Conservation (phyloP, 2,797 vertebrate species). For the Clarias fuscus region DNA sequence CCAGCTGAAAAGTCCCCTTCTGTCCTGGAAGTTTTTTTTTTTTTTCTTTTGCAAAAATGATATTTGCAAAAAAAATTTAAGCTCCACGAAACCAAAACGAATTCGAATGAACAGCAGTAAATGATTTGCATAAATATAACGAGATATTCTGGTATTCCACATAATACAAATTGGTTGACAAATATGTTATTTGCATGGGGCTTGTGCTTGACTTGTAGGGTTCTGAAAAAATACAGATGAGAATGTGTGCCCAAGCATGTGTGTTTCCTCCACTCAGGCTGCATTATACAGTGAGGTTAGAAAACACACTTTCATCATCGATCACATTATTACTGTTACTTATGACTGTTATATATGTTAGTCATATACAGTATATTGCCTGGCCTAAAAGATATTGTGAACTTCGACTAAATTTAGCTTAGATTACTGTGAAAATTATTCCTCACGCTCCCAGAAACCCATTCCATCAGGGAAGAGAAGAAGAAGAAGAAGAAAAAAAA, state of each 20-base stretch:
- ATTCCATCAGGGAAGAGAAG: too few species aligned
- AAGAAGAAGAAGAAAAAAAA: too few species aligned
- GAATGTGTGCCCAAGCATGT: background rate
- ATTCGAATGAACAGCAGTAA: background rate
- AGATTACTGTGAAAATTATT: too few species aligned
- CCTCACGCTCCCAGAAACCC: too few species aligned
- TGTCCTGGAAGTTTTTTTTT: background rate
- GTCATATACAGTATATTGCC: too few species aligned
- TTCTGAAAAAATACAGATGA: background rate
- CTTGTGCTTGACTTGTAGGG: background rate
- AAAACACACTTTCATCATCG: background rate
- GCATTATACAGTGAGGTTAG: background rate
- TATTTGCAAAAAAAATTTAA: background rate
- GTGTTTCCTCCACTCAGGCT: background rate
- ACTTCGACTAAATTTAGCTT: too few species aligned
- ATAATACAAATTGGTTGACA: background rate
- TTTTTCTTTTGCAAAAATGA: background rate
- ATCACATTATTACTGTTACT: background rate
- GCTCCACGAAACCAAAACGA: background rate
- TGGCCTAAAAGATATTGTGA: too few species aligned
- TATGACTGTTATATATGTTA: too few species aligned
- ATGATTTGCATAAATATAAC: conserved; percentile 9
- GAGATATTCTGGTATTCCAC: background rate
- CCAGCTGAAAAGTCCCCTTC: background rate
- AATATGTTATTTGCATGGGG: background rate